Percentiles rank a stretch among this genome's conserved stretches.
Evolutionary conservation across 2,797 vertebrate genomes (phyloP).

Genomic region (Sebastes elongatus): DNA sequence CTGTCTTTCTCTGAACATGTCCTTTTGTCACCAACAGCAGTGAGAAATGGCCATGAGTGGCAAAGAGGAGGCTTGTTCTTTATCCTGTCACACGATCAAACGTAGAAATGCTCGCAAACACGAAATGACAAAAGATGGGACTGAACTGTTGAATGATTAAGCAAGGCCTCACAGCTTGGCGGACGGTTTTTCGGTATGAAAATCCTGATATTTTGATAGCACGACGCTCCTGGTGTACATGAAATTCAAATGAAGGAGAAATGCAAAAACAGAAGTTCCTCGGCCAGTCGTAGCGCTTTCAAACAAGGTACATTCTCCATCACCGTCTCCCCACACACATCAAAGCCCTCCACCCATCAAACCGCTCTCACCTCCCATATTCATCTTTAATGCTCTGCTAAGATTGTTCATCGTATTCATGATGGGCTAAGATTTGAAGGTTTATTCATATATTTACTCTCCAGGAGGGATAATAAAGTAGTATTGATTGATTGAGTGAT

Average conservation of each 20-base stretch:
- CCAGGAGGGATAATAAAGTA: slow-evolving; percentile 67
- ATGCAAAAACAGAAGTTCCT: slow-evolving; percentile 34
- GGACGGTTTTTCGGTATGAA: slow-evolving; percentile 26
- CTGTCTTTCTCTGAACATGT: slow-evolving; percentile 8
- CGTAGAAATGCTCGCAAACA: slow-evolving; percentile 49
- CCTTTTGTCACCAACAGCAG: slow-evolving; percentile 36
- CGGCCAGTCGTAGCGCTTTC: slow-evolving; percentile 3
- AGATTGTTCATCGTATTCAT: slow-evolving; percentile 53
- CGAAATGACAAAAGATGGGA: slow-evolving; percentile 60
- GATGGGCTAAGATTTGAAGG: slow-evolving; percentile 59
- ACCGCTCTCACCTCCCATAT: slow-evolving; percentile 24
- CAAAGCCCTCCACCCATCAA: slow-evolving; percentile 34
- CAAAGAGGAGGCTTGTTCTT: slow-evolving; percentile 37
- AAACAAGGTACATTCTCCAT: slow-evolving; percentile 33
- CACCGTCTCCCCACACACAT: slow-evolving; percentile 2
- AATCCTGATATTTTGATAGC: slow-evolving; percentile 51
- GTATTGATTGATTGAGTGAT: slow-evolving; percentile 80
- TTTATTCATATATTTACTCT: slow-evolving; percentile 70
- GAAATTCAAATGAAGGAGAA: slow-evolving; percentile 66
- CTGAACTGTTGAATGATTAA: slow-evolving; percentile 70
- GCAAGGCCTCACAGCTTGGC: slow-evolving; percentile 64
- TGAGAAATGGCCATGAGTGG: slow-evolving; percentile 55
- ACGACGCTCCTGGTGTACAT: slow-evolving; percentile 45
- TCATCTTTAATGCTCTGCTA: slow-evolving; percentile 50
- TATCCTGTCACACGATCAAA: slow-evolving; percentile 70